These are phyloP conservation scores for Polydrusus cervinus DNA, from an alignment of 2,888 invertebrate genomes.

Conservation along the genomic window DNA sequence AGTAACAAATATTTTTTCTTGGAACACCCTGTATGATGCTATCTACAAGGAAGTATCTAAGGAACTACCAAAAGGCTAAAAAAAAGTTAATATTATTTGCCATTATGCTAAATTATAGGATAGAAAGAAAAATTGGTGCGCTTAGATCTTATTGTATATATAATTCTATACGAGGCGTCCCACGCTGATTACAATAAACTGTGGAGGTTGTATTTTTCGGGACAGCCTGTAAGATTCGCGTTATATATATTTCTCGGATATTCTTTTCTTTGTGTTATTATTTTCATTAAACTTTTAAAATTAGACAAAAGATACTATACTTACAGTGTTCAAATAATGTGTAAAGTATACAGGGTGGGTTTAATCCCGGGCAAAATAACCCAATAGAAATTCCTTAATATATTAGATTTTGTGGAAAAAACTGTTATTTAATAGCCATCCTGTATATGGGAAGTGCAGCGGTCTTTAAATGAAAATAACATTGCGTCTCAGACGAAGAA, in stretches of 20 bases:
- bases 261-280: slow-evolving; percentile 1
- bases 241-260: slow-evolving; percentile 10
- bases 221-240: neutral
- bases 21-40: slow-evolving; percentile 13
- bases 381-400: neutral
- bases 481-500: too few relatives aligned
- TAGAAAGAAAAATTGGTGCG: slow-evolving; percentile 41
- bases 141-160: slow-evolving; percentile 39
- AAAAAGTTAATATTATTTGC: slow-evolving; percentile 36
- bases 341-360: slow-evolving; percentile 9
- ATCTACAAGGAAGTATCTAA: slow-evolving; percentile 26
- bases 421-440: too few relatives aligned
- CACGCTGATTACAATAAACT: slow-evolving; percentile 17
- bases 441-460: too few relatives aligned
- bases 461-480: too few relatives aligned
- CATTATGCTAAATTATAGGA: slow-evolving; percentile 30
- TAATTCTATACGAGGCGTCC: slow-evolving; percentile 33
- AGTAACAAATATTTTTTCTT: slow-evolving; percentile 7
- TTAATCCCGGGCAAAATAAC: neutral
- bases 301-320: slow-evolving; percentile 17
- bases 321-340: slow-evolving; percentile 24
- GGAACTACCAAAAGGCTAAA: slow-evolving; percentile 27
- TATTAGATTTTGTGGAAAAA: too few relatives aligned
- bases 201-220: slow-evolving; percentile 35
- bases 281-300: slow-evolving; percentile 4